These are phyloP conservation scores for Coregonus suidteri DNA, from an alignment of 2,797 vertebrate species.

Conservation along the genomic window DNA sequence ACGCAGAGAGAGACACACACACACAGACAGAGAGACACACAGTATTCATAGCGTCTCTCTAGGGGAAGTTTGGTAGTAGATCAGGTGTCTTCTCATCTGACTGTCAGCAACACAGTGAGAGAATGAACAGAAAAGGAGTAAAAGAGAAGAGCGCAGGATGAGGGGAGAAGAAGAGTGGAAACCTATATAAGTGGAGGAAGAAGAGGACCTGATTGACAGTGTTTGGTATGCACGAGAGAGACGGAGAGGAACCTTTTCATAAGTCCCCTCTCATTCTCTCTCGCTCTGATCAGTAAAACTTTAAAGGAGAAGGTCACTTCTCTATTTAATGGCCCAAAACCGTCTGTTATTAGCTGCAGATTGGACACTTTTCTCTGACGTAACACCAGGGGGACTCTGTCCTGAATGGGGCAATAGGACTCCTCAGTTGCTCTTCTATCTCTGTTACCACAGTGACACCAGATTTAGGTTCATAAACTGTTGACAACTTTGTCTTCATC, in stretches of 20 bases:
- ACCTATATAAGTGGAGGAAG: too few species aligned
- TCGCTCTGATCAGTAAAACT: conserved; percentile 43
- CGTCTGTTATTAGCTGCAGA: conserved; percentile 63
- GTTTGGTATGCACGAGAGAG: conserved; percentile 48
- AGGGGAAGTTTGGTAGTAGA: too few species aligned
- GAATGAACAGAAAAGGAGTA: too few species aligned
- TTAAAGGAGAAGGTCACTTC: conserved; percentile 61
- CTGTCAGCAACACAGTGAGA: too few species aligned
- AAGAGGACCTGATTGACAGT: background rate
- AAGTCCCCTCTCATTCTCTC: conserved; percentile 33
- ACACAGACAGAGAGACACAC: too few species aligned
- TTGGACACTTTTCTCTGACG: conserved; percentile 65
- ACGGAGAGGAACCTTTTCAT: conserved; percentile 57
- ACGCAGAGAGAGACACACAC: too few species aligned
- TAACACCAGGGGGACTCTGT: conserved; percentile 50
- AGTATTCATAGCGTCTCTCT: too few species aligned
- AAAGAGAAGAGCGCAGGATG: background rate
- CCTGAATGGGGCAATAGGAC: background rate
- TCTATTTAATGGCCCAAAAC: conserved; percentile 67
- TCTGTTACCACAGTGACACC: too few species aligned
- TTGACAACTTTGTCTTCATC: background rate
- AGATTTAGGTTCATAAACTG: background rate
- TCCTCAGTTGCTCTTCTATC: too few species aligned
- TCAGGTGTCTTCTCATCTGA: too few species aligned
- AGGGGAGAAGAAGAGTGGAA: too few species aligned